Evolutionary conservation across 1,140 invertebrate genomes (phyloP).

Genomic region (Chionoecetes opilio): DNA sequence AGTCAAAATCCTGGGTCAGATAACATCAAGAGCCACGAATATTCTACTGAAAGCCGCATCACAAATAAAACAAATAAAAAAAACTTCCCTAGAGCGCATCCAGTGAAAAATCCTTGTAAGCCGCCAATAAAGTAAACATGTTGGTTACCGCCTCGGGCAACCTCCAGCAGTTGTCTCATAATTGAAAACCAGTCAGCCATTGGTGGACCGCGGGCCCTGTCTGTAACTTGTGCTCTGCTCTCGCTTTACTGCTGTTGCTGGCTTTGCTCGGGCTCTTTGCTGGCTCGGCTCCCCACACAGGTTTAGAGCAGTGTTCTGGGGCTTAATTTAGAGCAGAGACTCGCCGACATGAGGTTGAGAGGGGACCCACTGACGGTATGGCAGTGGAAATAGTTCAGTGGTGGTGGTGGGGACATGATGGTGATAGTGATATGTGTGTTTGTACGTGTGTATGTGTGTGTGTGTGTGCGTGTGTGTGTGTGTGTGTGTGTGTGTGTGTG

Average conservation of each 20-base stretch:
- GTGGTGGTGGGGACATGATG: background rate
- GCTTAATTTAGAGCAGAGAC: background rate
- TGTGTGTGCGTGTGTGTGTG: slow-evolving; percentile 42
- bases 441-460: slow-evolving; percentile 52
- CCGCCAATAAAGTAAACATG: slow-evolving; percentile 70
- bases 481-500: background rate
- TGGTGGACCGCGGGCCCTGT: slow-evolving; percentile 58
- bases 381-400: background rate
- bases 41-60: slow-evolving; percentile 4
- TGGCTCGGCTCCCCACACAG: slow-evolving; percentile 35
- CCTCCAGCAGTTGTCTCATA: slow-evolving; percentile 73
- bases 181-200: slow-evolving; percentile 75
- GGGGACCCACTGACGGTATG: background rate
- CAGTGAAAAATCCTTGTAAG: slow-evolving; percentile 69
- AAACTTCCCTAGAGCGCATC: background rate
- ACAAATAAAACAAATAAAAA: background rate
- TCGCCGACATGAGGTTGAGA: background rate
- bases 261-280: slow-evolving; percentile 17
- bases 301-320: background rate
- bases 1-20: background rate
- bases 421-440: background rate
- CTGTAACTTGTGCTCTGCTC: slow-evolving; percentile 59
- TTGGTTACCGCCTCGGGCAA: slow-evolving; percentile 45
- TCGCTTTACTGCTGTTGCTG: slow-evolving; percentile 53
- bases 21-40: slow-evolving; percentile 7